Percentiles rank a stretch among this genome's conserved stretches.
These are phyloP conservation scores for Rousettus madagascariensis DNA, from an alignment of 2,797 vertebrate genomes.

Conservation along the genomic window DNA sequence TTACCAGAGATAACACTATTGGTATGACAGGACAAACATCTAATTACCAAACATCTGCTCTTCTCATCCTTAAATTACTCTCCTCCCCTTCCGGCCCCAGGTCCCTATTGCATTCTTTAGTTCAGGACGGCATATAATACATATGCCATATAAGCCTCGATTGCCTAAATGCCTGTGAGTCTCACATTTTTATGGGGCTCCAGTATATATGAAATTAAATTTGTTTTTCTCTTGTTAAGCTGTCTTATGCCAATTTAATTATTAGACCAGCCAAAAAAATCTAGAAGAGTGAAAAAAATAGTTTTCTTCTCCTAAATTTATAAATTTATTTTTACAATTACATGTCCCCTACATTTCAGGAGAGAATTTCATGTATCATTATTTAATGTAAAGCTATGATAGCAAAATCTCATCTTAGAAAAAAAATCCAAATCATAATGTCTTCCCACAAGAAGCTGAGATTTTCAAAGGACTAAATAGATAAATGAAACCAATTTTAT, in stretches of 20 bases:
- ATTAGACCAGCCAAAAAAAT: background rate
- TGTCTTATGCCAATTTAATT: background rate
- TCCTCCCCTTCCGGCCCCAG: background rate
- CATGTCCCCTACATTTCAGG: background rate
- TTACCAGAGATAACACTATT: background rate
- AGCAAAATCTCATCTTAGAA: background rate
- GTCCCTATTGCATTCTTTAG: background rate
- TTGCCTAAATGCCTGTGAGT: too few relatives aligned
- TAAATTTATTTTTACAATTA: constrained; percentile 21
- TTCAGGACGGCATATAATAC: background rate
- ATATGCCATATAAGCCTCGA: background rate
- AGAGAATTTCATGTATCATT: background rate
- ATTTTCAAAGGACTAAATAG: background rate
- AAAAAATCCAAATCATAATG: background rate
- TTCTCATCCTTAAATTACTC: background rate
- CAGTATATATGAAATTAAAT: background rate
- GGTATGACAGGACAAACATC: background rate
- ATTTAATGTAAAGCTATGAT: background rate
- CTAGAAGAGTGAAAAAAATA: background rate
- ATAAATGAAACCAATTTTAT: background rate
- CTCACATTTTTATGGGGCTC: background rate
- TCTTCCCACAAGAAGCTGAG: background rate
- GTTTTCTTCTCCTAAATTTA: background rate
- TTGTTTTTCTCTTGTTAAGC: background rate
- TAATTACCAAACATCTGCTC: background rate